Percentiles rank a stretch among this genome's conserved stretches.
These are phyloP conservation scores for Cataglyphis hispanica DNA, from an alignment of 1,140 invertebrate genomes.

Conservation along the genomic window DNA sequence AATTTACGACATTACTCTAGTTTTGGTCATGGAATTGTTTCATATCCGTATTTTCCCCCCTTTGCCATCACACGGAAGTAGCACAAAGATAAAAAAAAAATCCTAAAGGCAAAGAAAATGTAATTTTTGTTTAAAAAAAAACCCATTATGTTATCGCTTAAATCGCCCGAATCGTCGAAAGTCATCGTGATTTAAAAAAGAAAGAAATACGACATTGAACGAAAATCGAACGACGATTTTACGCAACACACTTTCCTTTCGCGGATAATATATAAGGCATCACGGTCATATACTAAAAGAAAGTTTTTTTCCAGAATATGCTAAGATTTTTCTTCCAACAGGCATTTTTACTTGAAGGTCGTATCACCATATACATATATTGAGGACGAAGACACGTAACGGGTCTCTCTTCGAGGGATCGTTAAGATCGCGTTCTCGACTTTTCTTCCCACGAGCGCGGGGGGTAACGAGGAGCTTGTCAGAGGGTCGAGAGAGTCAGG, in stretches of 20 bases:
- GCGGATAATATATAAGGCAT: neutral
- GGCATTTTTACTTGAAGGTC: constrained; percentile 34
- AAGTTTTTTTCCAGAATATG: constrained; percentile 11
- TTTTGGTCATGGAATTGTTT: constrained; percentile 64
- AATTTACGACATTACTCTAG: constrained; percentile 75
- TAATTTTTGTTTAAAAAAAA: neutral
- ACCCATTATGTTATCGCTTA: neutral
- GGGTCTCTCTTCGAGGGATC: constrained; percentile 66
- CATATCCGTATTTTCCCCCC: neutral
- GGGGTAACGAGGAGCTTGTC: constrained; percentile 74
- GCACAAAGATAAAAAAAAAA: neutral
- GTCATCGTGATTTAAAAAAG: neutral
- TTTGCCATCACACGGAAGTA: neutral
- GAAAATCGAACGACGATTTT: neutral
- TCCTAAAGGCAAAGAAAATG: neutral
- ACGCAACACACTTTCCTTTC: neutral
- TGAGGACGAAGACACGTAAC: constrained; percentile 10
- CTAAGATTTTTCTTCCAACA: constrained; percentile 44
- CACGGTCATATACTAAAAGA: neutral
- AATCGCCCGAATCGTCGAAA: neutral
- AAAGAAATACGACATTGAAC: neutral
- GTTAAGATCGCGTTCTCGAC: constrained; percentile 74
- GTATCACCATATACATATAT: neutral
- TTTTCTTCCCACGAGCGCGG: constrained; percentile 56
- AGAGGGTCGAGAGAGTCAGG: constrained; percentile 42